These are phyloP conservation scores for Cryptotis parvus DNA, from an alignment of 2,113 vertebrate genomes.

Conservation along the genomic window DNA sequence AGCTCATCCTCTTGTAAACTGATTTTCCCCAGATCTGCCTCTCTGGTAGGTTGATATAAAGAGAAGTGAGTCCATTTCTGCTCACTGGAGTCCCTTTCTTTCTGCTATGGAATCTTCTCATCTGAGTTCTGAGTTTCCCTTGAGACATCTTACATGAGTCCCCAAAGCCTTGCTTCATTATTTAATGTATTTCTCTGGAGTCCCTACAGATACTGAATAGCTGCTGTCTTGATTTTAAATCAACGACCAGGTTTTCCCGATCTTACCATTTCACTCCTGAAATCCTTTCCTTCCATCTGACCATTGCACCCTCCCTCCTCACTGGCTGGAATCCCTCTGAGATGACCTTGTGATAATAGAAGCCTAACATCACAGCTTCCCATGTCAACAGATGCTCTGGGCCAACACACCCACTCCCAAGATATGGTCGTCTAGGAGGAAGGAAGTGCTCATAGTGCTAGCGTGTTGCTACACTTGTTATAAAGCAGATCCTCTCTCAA, in stretches of 20 bases:
- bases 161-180: neutral
- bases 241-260: neutral
- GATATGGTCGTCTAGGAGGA: neutral
- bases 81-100: neutral
- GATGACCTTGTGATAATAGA: neutral
- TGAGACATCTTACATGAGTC: neutral
- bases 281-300: neutral
- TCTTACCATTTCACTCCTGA: neutral
- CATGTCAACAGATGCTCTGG: neutral
- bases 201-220: neutral
- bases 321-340: neutral
- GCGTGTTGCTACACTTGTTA: neutral
- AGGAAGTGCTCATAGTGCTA: neutral
- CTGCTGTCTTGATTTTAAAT: neutral
- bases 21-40: conserved; percentile 40
- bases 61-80: conserved; percentile 32
- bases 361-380: neutral
- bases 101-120: neutral
- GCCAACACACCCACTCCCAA: neutral
- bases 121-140: conserved; percentile 25
- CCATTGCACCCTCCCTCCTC: neutral
- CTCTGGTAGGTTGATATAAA: conserved; percentile 10
- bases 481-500: neutral
- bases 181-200: conserved; percentile 22
- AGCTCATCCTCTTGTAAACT: conserved; percentile 43